Evolutionary conservation across 2,888 invertebrate genomes (phyloP).

Genomic region (Unio pictorum): DNA sequence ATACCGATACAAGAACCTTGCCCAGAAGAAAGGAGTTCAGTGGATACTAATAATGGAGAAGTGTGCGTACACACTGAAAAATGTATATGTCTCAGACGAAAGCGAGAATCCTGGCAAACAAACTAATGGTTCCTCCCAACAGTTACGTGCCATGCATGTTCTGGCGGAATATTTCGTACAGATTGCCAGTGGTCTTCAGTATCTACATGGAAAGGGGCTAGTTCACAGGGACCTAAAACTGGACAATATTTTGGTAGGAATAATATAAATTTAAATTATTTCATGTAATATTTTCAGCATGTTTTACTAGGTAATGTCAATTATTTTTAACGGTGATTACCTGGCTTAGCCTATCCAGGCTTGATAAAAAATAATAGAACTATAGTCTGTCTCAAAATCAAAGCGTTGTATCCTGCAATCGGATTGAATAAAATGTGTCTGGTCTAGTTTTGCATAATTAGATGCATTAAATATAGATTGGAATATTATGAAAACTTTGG

Average conservation of each 20-base stretch:
- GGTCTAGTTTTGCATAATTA: no score
- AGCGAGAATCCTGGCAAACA: constrained; percentile 34
- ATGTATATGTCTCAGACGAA: constrained; percentile 31
- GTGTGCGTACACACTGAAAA: constrained; percentile 53
- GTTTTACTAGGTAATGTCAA: no score
- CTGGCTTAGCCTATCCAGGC: no score
- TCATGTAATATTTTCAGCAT: no score
- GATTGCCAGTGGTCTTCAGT: constrained; percentile 49
- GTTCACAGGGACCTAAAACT: constrained; percentile 65
- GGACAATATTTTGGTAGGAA: constrained; percentile 62
- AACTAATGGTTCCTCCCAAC: constrained; percentile 4
- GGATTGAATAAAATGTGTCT: no score
- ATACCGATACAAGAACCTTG: constrained; percentile 30
- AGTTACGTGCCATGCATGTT: constrained; percentile 35
- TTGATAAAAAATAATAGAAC: no score
- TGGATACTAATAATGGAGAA: constrained; percentile 63
- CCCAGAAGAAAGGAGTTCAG: constrained; percentile 35
- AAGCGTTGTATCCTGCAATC: no score
- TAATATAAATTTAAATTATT: neutral
- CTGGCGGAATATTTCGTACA: constrained; percentile 49
- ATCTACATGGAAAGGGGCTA: constrained; percentile 56
- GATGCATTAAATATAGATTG: no score
- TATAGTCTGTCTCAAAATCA: no score
- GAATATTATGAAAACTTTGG: no score
- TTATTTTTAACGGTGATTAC: no score